A percentile compares a stretch with the other conserved stretches of the same genome.
phyloP scores from a whole-genome alignment of 2,888 invertebrate genomes.

The Willowsia nigromaculata region DNA sequence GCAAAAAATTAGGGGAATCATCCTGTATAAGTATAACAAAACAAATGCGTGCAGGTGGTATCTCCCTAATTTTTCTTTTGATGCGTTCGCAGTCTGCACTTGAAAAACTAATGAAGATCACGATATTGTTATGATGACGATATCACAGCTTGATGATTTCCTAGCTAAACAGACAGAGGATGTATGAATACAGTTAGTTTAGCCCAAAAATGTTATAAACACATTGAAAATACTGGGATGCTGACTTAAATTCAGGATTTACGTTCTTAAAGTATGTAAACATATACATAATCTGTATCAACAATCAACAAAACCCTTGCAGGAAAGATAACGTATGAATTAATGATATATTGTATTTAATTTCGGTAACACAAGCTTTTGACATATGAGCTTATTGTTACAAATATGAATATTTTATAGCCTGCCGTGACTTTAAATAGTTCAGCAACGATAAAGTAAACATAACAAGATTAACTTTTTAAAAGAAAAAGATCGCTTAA shows the following conservation, averaged over 20 bases:
- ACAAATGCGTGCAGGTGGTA: conserved; percentile 2
- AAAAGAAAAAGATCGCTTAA: no score
- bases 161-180: background rate
- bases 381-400: background rate
- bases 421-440: no score
- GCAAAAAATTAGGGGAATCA: conserved; percentile 17
- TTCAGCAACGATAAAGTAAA: no score
- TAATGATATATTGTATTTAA: background rate
- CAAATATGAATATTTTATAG: no score
- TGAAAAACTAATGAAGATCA: conserved; percentile 45
- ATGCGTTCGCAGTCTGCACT: background rate
- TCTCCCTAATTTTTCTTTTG: background rate
- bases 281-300: background rate
- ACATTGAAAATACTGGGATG: background rate
- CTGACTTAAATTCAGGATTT: no score
- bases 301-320: no score
- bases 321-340: background rate
- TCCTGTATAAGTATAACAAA: background rate
- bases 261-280: no score
- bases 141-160: background rate
- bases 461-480: no score
- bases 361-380: background rate
- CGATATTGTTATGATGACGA: conserved; percentile 13
- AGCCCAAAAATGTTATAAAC: conserved; percentile 4
- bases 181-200: background rate